phyloP scores from a whole-genome alignment of 92 coral and sea anemone species.

The Porites evermanni region DNA sequence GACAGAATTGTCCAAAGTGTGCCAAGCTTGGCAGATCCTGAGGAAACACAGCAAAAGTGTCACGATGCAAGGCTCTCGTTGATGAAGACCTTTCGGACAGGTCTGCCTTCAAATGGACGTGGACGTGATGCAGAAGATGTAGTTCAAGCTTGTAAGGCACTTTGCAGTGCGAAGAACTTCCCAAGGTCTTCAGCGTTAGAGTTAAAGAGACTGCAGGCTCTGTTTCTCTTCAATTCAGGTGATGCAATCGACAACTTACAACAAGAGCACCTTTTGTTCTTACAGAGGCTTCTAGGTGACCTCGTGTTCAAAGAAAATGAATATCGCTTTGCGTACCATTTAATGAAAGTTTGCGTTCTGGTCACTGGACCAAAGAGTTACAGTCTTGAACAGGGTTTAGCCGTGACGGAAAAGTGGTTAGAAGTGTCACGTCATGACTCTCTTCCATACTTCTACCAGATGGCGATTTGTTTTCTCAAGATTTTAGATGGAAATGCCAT shows the following conservation, averaged over 20 bases:
- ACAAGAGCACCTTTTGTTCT: slow-evolving; percentile 42
- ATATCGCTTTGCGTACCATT: slow-evolving; percentile 56
- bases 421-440: slow-evolving; percentile 53
- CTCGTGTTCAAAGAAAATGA: slow-evolving; percentile 69
- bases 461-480: slow-evolving; percentile 74
- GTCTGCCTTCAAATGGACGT: background rate
- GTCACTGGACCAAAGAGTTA: slow-evolving; percentile 67
- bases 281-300: slow-evolving; percentile 71
- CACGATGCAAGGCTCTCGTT: slow-evolving; percentile 65
- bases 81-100: slow-evolving; percentile 55
- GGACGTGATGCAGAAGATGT: slow-evolving; percentile 64
- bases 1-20: slow-evolving; percentile 73
- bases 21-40: slow-evolving; percentile 68
- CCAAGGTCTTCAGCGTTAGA: slow-evolving; percentile 66
- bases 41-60: slow-evolving; percentile 63
- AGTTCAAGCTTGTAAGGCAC: slow-evolving; percentile 63
- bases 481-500: slow-evolving; percentile 75
- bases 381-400: slow-evolving; percentile 76
- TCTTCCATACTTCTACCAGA: slow-evolving; percentile 77
- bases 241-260: slow-evolving; percentile 59
- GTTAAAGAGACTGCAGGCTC: slow-evolving; percentile 78
- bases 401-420: slow-evolving; percentile 72
- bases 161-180: slow-evolving; percentile 66
- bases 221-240: slow-evolving; percentile 58
- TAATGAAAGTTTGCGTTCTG: slow-evolving; percentile 75